phyloP scores from a whole-genome alignment of 2,797 vertebrate species.

The Clarias laeviceps region DNA sequence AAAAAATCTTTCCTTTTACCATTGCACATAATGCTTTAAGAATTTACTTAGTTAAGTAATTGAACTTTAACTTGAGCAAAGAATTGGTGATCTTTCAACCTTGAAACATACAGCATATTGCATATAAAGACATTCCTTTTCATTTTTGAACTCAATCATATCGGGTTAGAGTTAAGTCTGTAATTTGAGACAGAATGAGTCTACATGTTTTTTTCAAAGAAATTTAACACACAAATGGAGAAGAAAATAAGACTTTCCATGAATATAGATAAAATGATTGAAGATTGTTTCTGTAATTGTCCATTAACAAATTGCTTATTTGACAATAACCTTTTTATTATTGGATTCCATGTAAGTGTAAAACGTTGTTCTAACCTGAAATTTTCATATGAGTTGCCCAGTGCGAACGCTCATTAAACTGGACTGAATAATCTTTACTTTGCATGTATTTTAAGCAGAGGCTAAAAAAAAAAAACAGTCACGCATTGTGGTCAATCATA shows the following conservation, averaged over 20 bases:
- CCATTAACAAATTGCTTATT: no score
- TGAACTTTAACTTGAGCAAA: background rate
- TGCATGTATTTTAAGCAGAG: background rate
- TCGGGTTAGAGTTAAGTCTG: background rate
- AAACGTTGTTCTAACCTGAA: background rate
- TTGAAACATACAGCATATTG: background rate
- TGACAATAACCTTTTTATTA: no score
- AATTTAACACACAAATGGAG: no score
- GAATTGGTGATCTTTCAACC: background rate
- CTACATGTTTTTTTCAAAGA: no score
- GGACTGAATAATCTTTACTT: background rate
- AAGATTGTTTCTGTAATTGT: no score
- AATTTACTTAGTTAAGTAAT: background rate
- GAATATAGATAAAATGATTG: no score
- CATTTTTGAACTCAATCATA: background rate
- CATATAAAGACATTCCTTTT: no score
- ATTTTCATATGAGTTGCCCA: background rate
- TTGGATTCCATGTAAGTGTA: no score
- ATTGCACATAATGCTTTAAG: background rate
- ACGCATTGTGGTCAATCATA: constrained; percentile 36
- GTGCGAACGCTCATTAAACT: background rate
- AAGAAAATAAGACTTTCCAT: no score
- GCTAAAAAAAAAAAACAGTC: background rate
- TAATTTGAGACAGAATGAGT: no score
- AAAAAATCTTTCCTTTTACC: background rate